Percentiles rank a stretch among this genome's conserved stretches.
These are phyloP conservation scores for Eurytoma adleriae DNA, from an alignment of 2,888 invertebrate genomes.

Conservation along the genomic window DNA sequence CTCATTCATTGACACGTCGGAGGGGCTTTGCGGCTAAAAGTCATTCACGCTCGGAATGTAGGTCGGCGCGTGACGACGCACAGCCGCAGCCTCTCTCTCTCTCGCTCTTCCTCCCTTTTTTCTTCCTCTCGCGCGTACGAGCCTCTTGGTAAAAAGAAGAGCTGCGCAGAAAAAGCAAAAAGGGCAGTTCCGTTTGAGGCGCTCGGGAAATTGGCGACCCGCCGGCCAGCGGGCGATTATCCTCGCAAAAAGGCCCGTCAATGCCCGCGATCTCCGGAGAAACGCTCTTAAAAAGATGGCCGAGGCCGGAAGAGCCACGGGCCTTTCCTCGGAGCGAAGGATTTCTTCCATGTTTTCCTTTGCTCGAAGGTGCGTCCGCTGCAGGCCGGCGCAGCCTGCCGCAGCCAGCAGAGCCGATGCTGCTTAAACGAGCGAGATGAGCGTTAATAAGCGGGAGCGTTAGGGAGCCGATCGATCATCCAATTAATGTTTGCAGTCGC, in stretches of 20 bases:
- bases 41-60: conserved; percentile 65
- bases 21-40: conserved; percentile 59
- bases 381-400: neutral
- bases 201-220: conserved; percentile 61
- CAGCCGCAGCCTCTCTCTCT: neutral
- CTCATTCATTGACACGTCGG: conserved; percentile 39
- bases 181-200: conserved; percentile 32
- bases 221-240: conserved; percentile 60
- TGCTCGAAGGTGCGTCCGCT: neutral
- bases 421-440: conserved; percentile 54
- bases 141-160: conserved; percentile 1
- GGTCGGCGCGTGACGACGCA: conserved; percentile 60
- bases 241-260: conserved; percentile 59
- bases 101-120: neutral
- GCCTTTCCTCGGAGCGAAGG: conserved; percentile 65
- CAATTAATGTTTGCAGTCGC: conserved; percentile 43
- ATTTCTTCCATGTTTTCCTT: conserved; percentile 52
- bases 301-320: conserved; percentile 65
- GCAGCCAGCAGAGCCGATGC: conserved; percentile 39
- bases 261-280: conserved; percentile 59
- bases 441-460: conserved; percentile 46
- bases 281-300: conserved; percentile 57
- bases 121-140: neutral
- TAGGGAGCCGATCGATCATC: conserved; percentile 56
- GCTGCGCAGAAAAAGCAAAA: neutral